These are phyloP conservation scores for Pollenia griseotomentosa DNA, from an alignment of 2,888 invertebrate species.

Conservation along the genomic window DNA sequence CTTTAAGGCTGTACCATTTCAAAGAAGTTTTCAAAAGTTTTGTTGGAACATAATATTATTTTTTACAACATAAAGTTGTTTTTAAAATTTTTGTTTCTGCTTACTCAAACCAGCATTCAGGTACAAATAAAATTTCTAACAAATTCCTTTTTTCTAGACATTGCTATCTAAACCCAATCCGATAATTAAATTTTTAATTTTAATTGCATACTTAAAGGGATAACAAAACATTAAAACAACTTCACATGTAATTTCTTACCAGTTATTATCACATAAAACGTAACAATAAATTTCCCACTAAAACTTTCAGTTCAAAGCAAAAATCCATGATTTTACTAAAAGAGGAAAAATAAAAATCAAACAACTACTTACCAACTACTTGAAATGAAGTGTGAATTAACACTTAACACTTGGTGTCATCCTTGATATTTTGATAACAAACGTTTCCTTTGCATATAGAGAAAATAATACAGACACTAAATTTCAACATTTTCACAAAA, in stretches of 20 bases:
- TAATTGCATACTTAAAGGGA: neutral
- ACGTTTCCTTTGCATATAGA: neutral
- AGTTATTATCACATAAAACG: neutral
- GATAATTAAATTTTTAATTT: neutral
- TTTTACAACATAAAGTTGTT: no score
- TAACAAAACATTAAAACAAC: neutral
- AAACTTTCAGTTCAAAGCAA: neutral
- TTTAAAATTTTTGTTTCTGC: no score
- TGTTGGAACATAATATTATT: no score
- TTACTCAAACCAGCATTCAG: no score
- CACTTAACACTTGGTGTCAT: constrained; percentile 35
- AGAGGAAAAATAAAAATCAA: neutral
- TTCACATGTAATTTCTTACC: neutral
- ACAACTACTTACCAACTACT: constrained; percentile 12
- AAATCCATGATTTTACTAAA: neutral
- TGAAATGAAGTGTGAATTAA: constrained; percentile 51
- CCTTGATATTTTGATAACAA: constrained; percentile 28
- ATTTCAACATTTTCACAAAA: neutral
- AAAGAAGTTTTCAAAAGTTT: no score
- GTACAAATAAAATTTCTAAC: no score
- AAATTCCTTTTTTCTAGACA: neutral
- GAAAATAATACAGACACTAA: neutral
- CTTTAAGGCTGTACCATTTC: no score
- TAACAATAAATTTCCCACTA: neutral
- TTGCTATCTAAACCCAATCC: neutral